A percentile compares a stretch with the other conserved stretches of the same genome.
Evolutionary conservation across 2,888 invertebrate species (phyloP).

Genomic region (Scaptomyza caliginosa): DNA sequence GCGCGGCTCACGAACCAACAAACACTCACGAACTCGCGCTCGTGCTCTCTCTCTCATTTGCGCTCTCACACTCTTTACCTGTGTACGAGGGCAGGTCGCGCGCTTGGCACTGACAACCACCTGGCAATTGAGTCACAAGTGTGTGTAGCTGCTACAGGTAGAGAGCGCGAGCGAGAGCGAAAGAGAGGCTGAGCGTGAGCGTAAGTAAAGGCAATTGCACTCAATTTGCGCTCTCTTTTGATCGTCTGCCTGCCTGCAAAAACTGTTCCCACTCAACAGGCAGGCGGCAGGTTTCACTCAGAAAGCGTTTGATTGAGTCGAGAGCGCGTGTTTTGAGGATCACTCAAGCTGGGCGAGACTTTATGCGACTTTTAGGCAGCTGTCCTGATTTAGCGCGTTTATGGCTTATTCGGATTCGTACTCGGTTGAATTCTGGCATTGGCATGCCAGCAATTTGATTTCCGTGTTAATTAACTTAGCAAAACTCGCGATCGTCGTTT

Average conservation of each 20-base stretch:
- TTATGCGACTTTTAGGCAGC: conserved; percentile 11
- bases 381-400: conserved; percentile 23
- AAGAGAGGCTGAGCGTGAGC: neutral
- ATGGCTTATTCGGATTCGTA: conserved; percentile 14
- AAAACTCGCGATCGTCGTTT: conserved; percentile 54
- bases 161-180: neutral
- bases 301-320: conserved; percentile 12
- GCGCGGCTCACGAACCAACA: conserved; percentile 2
- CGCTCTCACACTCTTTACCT: conserved; percentile 27
- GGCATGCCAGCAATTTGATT: conserved; percentile 77
- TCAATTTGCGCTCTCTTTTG: conserved; percentile 8
- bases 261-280: conserved; percentile 23
- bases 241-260: conserved; percentile 15
- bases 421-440: conserved; percentile 14
- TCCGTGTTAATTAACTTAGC: conserved; percentile 80
- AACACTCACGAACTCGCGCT: neutral
- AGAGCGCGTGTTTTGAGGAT: conserved; percentile 20
- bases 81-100: conserved; percentile 9
- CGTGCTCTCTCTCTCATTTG: neutral
- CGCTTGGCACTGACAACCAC: conserved; percentile 23
- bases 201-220: neutral
- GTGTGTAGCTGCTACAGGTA: conserved; percentile 30
- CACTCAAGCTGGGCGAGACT: conserved; percentile 9
- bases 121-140: conserved; percentile 35
- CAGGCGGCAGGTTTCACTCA: neutral